phyloP scores from a whole-genome alignment of 2,888 invertebrate genomes.

The Nemoura dubitans region DNA sequence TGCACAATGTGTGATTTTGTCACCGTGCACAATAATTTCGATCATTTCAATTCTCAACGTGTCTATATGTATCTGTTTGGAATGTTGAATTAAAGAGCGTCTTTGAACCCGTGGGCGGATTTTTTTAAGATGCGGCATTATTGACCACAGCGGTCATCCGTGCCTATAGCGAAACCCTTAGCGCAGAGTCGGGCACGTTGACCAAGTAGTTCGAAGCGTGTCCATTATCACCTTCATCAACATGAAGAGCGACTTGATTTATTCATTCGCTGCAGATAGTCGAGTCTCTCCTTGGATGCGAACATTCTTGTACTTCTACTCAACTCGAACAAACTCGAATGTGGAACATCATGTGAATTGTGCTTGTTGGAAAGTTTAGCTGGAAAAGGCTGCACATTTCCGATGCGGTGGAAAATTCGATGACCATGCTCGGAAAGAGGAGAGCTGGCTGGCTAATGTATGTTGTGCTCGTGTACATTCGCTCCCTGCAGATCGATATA shows the following conservation, averaged over 20 bases:
- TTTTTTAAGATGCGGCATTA: neutral
- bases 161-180: neutral
- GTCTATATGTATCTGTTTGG: neutral
- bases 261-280: neutral
- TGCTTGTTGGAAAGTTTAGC: neutral
- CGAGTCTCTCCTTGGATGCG: neutral
- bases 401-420: neutral
- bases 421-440: neutral
- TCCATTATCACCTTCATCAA: neutral
- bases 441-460: neutral
- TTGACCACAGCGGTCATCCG: neutral
- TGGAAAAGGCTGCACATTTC: neutral
- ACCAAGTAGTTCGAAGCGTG: neutral
- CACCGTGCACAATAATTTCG: neutral
- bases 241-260: neutral
- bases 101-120: neutral
- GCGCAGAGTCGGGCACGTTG: neutral
- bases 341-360: neutral
- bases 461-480: neutral
- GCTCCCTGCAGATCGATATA: neutral
- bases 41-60: neutral
- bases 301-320: neutral
- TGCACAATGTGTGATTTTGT: neutral
- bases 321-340: neutral
- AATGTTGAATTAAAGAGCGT: neutral